These are phyloP conservation scores for Drosophila leonis DNA, from an alignment of 2,888 invertebrate species.

Conservation along the genomic window DNA sequence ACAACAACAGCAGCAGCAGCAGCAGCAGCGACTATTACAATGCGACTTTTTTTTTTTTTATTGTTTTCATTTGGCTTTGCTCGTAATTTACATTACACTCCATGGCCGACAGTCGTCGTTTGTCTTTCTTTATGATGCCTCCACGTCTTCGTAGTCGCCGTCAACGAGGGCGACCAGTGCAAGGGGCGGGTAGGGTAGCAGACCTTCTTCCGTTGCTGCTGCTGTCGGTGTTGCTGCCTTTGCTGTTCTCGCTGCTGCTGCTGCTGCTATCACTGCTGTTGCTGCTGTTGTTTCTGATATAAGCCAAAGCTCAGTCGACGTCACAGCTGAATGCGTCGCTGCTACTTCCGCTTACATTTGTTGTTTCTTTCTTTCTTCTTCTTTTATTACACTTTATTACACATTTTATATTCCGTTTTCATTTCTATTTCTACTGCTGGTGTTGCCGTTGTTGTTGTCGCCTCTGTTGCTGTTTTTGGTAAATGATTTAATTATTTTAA, in stretches of 20 bases:
- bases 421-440: constrained; percentile 55
- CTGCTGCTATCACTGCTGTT: constrained; percentile 2
- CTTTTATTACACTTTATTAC: constrained; percentile 69
- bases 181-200: background rate
- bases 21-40: constrained; percentile 8
- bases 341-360: constrained; percentile 72
- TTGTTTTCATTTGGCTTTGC: constrained; percentile 64
- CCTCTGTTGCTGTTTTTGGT: constrained; percentile 55
- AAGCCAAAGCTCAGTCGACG: constrained; percentile 68
- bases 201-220: constrained; percentile 39
- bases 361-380: constrained; percentile 34
- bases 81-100: constrained; percentile 75
- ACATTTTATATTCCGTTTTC: constrained; percentile 67
- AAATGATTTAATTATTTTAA: constrained; percentile 76
- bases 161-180: background rate
- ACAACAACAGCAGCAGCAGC: constrained; percentile 16
- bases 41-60: constrained; percentile 46
- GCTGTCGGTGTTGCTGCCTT: constrained; percentile 5
- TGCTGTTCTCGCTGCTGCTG: background rate
- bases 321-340: constrained; percentile 77
- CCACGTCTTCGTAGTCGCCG: constrained; percentile 28
- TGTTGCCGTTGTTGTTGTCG: constrained; percentile 39
- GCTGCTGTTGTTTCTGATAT: constrained; percentile 46
- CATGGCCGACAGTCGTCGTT: constrained; percentile 67
- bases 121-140: constrained; percentile 70